Evolutionary conservation across 30 jellyfish, hydroid and myxozoan genomes (phyloP).

Genomic region (Sanderia malayensis): DNA sequence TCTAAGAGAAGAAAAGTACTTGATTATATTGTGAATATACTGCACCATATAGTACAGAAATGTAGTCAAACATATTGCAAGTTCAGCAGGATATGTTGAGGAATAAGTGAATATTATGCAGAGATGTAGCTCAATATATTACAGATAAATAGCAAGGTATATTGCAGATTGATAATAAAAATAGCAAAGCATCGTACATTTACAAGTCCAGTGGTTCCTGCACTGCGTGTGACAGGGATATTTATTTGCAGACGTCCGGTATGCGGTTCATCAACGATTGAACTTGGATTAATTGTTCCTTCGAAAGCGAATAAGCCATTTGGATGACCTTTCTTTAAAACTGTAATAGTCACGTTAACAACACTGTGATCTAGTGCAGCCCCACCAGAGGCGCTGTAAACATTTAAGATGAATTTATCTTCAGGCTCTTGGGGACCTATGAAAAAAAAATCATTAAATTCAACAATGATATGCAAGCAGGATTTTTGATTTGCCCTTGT

Average conservation of each 20-base stretch:
- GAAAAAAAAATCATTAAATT: too few species aligned
- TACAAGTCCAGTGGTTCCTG: constrained; percentile 63
- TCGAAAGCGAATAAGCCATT: constrained; percentile 68
- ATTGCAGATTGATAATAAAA: too few species aligned
- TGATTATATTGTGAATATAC: too few species aligned
- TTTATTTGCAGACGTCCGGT: constrained; percentile 20
- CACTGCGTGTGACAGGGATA: constrained; percentile 41
- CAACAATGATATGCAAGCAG: too few species aligned
- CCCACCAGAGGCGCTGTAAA: constrained; percentile 74
- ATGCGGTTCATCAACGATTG: constrained; percentile 67
- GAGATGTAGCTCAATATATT: too few species aligned
- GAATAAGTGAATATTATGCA: too few species aligned
- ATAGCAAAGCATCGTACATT: constrained; percentile 56
- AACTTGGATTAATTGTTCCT: constrained; percentile 43
- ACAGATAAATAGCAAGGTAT: too few species aligned
- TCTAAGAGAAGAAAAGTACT: too few species aligned
- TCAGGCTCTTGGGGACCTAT: constrained; percentile 83
- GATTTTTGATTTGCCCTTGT: too few species aligned
- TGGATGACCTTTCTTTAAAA: constrained; percentile 90
- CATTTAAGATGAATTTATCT: constrained; percentile 58
- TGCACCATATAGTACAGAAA: too few species aligned
- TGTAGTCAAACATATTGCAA: too few species aligned
- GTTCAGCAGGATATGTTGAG: too few species aligned
- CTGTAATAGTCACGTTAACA: constrained; percentile 51
- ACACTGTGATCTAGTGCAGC: constrained; percentile 70